These are phyloP conservation scores for Zygaena filipendulae DNA, from an alignment of 2,888 invertebrate species.

Conservation along the genomic window DNA sequence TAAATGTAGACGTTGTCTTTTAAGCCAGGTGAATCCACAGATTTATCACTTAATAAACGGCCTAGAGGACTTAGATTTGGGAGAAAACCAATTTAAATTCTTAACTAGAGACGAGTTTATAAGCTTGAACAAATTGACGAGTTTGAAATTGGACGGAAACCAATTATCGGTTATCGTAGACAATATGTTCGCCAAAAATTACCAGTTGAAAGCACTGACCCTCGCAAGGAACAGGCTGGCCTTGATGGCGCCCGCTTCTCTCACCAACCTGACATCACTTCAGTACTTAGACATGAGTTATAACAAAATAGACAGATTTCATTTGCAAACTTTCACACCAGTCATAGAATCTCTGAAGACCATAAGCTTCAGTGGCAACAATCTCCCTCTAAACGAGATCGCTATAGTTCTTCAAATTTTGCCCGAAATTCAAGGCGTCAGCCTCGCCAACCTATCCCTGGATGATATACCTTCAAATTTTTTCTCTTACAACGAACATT, in stretches of 20 bases:
- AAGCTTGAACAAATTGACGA: slow-evolving; percentile 73
- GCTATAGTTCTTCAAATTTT: slow-evolving; percentile 68
- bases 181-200: slow-evolving; percentile 72
- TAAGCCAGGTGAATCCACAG: slow-evolving; percentile 80
- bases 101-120: slow-evolving; percentile 77
- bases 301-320: slow-evolving; percentile 78
- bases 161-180: slow-evolving; percentile 80
- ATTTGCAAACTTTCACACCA: slow-evolving; percentile 70
- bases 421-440: slow-evolving; percentile 66
- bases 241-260: slow-evolving; percentile 78
- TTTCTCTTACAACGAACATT: slow-evolving; percentile 67
- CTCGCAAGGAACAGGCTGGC: slow-evolving; percentile 80
- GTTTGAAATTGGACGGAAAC: slow-evolving; percentile 78
- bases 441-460: slow-evolving; percentile 70
- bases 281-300: slow-evolving; percentile 78
- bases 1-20: slow-evolving; percentile 77
- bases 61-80: slow-evolving; percentile 79
- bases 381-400: slow-evolving; percentile 65
- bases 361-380: slow-evolving; percentile 78
- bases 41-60: slow-evolving; percentile 81
- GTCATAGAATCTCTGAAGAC: slow-evolving; percentile 71
- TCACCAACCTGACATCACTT: slow-evolving; percentile 76
- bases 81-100: slow-evolving; percentile 81
- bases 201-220: slow-evolving; percentile 63
- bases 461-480: slow-evolving; percentile 67